Conservation (phyloP, 2,888 invertebrate species). For the Xanthostigma xanthostigma region DNA sequence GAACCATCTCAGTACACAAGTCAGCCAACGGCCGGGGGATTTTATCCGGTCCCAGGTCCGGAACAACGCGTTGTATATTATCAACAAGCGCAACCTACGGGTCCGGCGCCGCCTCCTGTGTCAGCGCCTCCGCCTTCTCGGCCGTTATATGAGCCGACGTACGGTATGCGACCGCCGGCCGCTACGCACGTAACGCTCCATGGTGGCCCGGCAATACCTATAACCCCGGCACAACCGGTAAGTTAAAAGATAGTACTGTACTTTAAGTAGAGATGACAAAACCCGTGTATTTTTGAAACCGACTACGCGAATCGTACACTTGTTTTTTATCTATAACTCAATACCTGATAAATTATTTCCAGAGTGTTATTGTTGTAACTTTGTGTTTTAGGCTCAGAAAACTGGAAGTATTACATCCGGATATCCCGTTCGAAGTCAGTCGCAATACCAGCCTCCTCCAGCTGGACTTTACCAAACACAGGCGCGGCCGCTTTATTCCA, state of each 20-base stretch:
- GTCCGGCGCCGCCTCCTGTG: not conserved
- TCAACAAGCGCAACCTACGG: slow-evolving; percentile 16
- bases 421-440: slow-evolving; percentile 60
- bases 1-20: slow-evolving; percentile 35
- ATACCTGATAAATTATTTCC: no score
- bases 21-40: slow-evolving; percentile 29
- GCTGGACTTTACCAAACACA: slow-evolving; percentile 1
- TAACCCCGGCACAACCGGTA: slow-evolving; percentile 38
- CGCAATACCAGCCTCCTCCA: slow-evolving; percentile 26
- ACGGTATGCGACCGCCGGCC: slow-evolving; percentile 1
- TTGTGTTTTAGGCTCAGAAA: slow-evolving; percentile 43
- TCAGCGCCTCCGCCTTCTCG: not conserved
- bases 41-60: slow-evolving; percentile 35
- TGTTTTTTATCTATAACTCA: no score
- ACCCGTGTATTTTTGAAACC: not conserved
- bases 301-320: no score
- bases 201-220: slow-evolving; percentile 33
- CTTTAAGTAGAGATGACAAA: not conserved
- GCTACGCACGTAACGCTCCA: slow-evolving; percentile 37
- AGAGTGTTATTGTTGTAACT: not conserved
- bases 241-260: slow-evolving; percentile 2
- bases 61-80: slow-evolving; percentile 30
- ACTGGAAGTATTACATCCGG: slow-evolving; percentile 72
- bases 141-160: not conserved
- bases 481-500: slow-evolving; percentile 1